Conservation (phyloP, 2,113 vertebrate species). For the Neolamprologus hecqui region DNA sequence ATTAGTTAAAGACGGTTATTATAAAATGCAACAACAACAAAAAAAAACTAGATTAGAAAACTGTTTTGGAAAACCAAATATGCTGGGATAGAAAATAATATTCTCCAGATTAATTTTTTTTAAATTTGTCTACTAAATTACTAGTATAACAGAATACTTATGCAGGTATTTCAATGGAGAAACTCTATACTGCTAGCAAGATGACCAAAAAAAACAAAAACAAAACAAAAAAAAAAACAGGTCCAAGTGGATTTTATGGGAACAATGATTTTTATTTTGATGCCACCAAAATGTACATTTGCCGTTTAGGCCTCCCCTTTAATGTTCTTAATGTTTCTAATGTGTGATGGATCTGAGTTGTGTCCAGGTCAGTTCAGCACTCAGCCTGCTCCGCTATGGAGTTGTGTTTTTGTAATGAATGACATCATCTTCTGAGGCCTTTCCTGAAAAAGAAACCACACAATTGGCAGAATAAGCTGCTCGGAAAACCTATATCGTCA, state of each 20-base stretch:
- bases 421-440: background rate
- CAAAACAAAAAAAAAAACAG: rapidly evolving
- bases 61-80: background rate
- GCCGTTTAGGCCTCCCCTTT: background rate
- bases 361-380: background rate
- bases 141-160: background rate
- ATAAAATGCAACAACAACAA: background rate
- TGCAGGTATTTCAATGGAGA: background rate
- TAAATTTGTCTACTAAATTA: rapidly evolving
- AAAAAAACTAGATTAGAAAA: background rate
- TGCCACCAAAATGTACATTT: background rate
- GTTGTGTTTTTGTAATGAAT: background rate
- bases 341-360: background rate
- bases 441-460: background rate
- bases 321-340: background rate
- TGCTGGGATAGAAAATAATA: background rate
- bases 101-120: background rate
- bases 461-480: background rate
- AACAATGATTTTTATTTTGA: background rate
- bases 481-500: background rate
- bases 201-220: background rate
- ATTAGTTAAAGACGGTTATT: background rate
- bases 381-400: background rate
- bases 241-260: background rate
- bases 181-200: background rate